phyloP scores from a whole-genome alignment of 1,140 invertebrate genomes.

The Drosophila takahashii region DNA sequence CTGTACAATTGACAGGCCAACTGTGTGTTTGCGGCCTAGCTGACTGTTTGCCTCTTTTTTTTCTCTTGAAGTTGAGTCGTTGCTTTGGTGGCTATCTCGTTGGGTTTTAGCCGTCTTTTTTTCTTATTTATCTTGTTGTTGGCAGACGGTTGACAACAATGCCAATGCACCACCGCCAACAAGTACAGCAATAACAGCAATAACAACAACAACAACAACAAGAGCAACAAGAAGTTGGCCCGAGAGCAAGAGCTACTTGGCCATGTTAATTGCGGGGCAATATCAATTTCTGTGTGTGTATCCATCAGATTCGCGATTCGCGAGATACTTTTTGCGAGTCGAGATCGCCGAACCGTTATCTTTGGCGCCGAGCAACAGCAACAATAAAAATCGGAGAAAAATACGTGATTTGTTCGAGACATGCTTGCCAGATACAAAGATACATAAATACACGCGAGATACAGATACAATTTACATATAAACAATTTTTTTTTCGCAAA shows the following conservation, averaged over 20 bases:
- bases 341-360: conserved; percentile 61
- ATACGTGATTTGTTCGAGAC: conserved; percentile 63
- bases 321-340: conserved; percentile 33
- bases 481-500: conserved; percentile 34
- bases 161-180: conserved; percentile 25
- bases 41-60: conserved; percentile 4
- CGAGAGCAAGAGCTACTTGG: conserved; percentile 37
- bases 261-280: conserved; percentile 53
- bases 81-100: conserved; percentile 28
- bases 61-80: conserved; percentile 15
- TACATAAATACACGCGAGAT: conserved; percentile 22
- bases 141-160: conserved; percentile 35
- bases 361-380: conserved; percentile 13
- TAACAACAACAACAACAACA: not conserved
- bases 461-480: conserved; percentile 51
- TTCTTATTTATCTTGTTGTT: not conserved
- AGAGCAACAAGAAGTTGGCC: conserved; percentile 5
- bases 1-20: conserved; percentile 19
- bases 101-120: conserved; percentile 6
- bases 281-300: conserved; percentile 60
- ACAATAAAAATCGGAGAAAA: conserved; percentile 26
- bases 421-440: conserved; percentile 42
- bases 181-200: conserved; percentile 5
- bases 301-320: conserved; percentile 52
- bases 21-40: conserved; percentile 12